A percentile compares a stretch with the other conserved stretches of the same genome.
Conservation (phyloP, 2,888 invertebrate species). For the Griposia aprilina region DNA sequence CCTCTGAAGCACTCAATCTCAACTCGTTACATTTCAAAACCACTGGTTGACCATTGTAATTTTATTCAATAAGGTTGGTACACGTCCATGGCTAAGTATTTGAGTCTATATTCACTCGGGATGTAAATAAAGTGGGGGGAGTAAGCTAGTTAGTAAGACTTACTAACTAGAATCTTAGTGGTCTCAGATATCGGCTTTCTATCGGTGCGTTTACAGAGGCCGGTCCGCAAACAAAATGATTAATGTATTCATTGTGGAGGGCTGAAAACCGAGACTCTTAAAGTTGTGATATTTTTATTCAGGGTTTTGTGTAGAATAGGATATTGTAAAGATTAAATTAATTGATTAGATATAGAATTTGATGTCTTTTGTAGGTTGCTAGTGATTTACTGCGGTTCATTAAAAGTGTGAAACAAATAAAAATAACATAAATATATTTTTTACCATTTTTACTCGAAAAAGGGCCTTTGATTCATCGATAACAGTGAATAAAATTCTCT, state of each 20-base stretch:
- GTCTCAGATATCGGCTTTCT: constrained; percentile 40
- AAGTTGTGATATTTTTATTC: background rate
- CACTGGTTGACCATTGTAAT: constrained; percentile 7
- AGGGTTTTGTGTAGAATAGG: background rate
- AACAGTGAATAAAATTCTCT: too few species aligned
- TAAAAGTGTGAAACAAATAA: too few species aligned
- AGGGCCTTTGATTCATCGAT: too few species aligned
- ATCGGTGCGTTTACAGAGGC: constrained; percentile 32
- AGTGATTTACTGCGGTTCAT: too few species aligned
- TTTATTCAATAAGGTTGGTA: constrained; percentile 35
- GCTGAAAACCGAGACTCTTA: background rate
- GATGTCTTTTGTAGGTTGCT: background rate
- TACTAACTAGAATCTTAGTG: constrained; percentile 11
- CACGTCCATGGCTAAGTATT: constrained; percentile 10
- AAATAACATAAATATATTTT: too few species aligned
- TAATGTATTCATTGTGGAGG: background rate
- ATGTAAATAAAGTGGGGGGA: constrained; percentile 26
- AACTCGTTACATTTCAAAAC: background rate
- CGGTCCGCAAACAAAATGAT: constrained; percentile 35
- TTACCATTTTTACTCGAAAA: too few species aligned
- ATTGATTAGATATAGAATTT: background rate
- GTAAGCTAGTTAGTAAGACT: constrained; percentile 27
- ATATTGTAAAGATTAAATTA: background rate
- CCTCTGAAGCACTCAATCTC: background rate
- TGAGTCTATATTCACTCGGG: constrained; percentile 36